Conservation (phyloP, 2,113 vertebrate species). For the Psammodynastes pulverulentus region DNA sequence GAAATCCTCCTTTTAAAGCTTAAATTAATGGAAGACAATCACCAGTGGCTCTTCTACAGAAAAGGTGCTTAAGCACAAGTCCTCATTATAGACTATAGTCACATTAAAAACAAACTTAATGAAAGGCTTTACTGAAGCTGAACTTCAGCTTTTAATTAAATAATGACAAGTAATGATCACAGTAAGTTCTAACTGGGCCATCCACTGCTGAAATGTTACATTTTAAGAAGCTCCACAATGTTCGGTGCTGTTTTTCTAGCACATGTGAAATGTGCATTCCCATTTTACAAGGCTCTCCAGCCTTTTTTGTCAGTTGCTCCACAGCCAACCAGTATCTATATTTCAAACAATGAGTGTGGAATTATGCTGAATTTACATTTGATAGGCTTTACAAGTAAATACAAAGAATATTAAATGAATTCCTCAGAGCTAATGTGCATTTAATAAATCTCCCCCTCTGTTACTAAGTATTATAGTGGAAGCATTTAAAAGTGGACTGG, state of each 20-base stretch:
- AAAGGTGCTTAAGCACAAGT: neutral
- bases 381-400: neutral
- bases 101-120: neutral
- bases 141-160: neutral
- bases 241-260: neutral
- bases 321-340: neutral
- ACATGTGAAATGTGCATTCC: neutral
- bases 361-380: neutral
- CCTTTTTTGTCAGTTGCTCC: neutral
- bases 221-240: neutral
- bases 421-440: neutral
- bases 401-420: neutral
- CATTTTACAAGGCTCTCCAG: neutral
- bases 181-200: neutral
- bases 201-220: neutral
- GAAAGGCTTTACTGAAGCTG: neutral
- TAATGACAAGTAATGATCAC: neutral
- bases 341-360: neutral
- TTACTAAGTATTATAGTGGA: neutral
- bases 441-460: neutral
- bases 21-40: neutral
- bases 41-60: neutral
- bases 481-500: neutral
- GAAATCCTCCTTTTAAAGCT: neutral
- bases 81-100: neutral